Evolutionary conservation across 1,140 invertebrate species (phyloP).

Genomic region (Ptiloglossa arizonensis): DNA sequence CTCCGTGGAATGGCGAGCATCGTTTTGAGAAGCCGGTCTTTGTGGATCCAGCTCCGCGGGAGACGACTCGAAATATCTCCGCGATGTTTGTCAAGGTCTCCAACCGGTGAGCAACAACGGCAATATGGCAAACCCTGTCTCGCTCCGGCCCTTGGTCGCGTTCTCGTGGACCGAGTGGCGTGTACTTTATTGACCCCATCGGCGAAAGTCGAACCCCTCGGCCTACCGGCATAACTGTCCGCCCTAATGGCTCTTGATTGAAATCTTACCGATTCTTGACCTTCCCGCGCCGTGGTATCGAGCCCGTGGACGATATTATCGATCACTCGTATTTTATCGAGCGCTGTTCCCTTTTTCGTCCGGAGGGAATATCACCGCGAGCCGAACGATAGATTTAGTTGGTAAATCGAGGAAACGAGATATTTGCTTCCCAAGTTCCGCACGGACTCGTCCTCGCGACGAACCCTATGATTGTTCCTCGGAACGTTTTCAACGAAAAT

Average conservation of each 20-base stretch:
- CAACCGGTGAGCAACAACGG: slow-evolving; percentile 59
- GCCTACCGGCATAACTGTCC: slow-evolving; percentile 52
- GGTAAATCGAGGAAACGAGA: neutral
- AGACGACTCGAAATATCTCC: slow-evolving; percentile 51
- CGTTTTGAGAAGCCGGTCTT: slow-evolving; percentile 9
- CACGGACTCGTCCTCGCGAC: too few species aligned
- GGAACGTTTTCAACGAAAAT: too few species aligned
- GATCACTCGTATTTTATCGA: slow-evolving; percentile 25
- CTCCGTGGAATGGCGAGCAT: slow-evolving; percentile 19
- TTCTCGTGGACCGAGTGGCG: slow-evolving; percentile 23
- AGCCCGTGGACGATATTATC: slow-evolving; percentile 11
- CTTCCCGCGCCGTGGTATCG: slow-evolving; percentile 26
- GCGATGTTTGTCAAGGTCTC: slow-evolving; percentile 62
- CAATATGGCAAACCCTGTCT: slow-evolving; percentile 48
- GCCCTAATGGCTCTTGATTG: slow-evolving; percentile 70
- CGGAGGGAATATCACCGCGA: neutral
- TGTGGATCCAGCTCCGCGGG: neutral
- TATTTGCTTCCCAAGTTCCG: neutral
- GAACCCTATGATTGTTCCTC: too few species aligned
- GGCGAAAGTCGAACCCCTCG: slow-evolving; percentile 51
- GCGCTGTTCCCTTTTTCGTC: neutral
- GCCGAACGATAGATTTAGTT: neutral
- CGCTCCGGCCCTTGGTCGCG: neutral
- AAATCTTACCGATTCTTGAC: slow-evolving; percentile 73
- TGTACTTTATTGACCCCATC: slow-evolving; percentile 46